Evolutionary conservation across 2,888 invertebrate species (phyloP).

Genomic region (Omphaloscelis lunosa): DNA sequence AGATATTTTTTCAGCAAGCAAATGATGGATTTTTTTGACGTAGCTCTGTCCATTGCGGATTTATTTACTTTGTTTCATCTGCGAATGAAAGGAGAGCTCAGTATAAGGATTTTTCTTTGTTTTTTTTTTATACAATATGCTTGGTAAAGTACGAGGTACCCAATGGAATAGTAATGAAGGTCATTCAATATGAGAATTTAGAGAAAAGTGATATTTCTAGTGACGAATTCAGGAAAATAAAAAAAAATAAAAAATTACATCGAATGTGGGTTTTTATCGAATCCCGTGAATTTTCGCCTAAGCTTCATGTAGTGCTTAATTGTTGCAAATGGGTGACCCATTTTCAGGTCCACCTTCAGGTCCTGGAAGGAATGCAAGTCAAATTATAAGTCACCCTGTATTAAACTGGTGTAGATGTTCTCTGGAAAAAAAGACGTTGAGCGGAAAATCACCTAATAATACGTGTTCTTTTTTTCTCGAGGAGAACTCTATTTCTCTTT

Average conservation of each 20-base stretch:
- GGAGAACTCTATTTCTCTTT: not conserved
- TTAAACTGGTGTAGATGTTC: not conserved
- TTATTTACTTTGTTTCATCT: conserved; percentile 26
- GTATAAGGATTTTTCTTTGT: not conserved
- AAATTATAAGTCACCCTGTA: not conserved
- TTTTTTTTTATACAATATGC: not conserved
- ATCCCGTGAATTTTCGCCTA: not conserved
- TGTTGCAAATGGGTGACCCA: not conserved
- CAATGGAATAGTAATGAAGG: not conserved
- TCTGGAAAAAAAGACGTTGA: not conserved
- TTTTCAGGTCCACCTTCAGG: no score
- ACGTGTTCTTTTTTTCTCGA: not conserved
- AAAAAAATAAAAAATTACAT: not conserved
- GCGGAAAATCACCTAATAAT: not conserved
- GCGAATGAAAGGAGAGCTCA: conserved; percentile 4
- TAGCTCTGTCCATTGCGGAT: conserved; percentile 8
- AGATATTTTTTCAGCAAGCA: conserved; percentile 37
- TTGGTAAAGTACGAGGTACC: not conserved
- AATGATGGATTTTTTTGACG: conserved; percentile 29
- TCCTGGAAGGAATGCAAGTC: not conserved
- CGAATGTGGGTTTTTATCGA: not conserved
- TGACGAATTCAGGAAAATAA: not conserved
- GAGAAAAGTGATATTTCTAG: no score
- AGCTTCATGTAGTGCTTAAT: not conserved
- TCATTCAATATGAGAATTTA: not conserved